Conservation (phyloP, 2,113 vertebrate species). For the Pterophyllum scalare region DNA sequence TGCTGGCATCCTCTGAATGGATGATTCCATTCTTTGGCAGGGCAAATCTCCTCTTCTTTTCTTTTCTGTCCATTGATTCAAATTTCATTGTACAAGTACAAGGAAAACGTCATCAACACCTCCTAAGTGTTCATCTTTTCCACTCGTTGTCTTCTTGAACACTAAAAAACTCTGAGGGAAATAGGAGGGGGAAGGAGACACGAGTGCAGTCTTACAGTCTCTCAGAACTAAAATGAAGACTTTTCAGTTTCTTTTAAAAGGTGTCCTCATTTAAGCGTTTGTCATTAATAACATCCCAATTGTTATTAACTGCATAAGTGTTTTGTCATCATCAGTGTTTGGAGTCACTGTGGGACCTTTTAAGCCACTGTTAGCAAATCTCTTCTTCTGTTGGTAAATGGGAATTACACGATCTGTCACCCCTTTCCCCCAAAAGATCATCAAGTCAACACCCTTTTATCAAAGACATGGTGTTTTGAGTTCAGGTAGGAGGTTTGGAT, state of each 20-base stretch:
- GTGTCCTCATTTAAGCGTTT: conserved; percentile 60
- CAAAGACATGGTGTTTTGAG: conserved; percentile 62
- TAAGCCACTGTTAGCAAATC: conserved; percentile 58
- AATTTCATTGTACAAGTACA: conserved; percentile 61
- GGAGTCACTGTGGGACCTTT: conserved; percentile 44
- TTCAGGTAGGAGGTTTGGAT: conserved; percentile 63
- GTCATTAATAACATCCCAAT: conserved; percentile 73
- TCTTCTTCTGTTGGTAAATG: conserved; percentile 60
- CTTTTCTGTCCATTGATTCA: conserved; percentile 64
- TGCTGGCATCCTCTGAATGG: conserved; percentile 93
- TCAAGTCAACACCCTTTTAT: conserved; percentile 62
- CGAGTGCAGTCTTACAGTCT: conserved; percentile 71
- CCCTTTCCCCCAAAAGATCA: conserved; percentile 46
- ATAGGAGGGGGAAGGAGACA: conserved; percentile 53
- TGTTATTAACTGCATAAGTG: conserved; percentile 72
- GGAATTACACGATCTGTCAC: conserved; percentile 55
- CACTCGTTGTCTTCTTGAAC: conserved; percentile 58
- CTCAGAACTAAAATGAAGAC: conserved; percentile 64
- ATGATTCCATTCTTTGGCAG: conserved; percentile 95
- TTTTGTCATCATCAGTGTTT: conserved; percentile 55
- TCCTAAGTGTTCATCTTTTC: conserved; percentile 51
- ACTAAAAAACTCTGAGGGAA: conserved; percentile 73
- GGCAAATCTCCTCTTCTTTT: conserved; percentile 90
- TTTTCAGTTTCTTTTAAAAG: conserved; percentile 57
- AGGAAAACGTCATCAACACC: conserved; percentile 70